Evolutionary conservation across 2,888 invertebrate species (phyloP).

Genomic region (Stenolophus ochropezus): DNA sequence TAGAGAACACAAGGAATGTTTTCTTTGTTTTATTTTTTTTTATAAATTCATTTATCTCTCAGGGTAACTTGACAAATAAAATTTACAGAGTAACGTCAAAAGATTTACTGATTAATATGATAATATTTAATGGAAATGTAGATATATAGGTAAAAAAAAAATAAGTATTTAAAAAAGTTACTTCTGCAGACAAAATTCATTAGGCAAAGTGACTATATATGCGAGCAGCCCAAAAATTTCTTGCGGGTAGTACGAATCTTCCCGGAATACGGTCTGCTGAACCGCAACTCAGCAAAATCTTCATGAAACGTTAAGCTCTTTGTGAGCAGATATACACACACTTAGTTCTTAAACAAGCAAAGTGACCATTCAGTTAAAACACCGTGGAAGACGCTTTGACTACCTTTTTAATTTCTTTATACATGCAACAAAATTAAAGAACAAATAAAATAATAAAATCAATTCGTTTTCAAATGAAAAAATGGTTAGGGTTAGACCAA

Average conservation of each 20-base stretch:
- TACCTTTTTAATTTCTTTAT: conserved; percentile 23
- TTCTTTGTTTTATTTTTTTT: not conserved
- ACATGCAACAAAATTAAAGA: too few relatives aligned
- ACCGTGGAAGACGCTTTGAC: conserved; percentile 48
- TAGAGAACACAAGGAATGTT: not conserved
- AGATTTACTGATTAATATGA: not conserved
- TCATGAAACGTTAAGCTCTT: too few relatives aligned
- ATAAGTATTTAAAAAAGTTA: too few relatives aligned
- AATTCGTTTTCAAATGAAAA: too few relatives aligned
- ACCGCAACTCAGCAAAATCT: conserved; percentile 50
- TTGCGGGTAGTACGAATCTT: conserved; percentile 39
- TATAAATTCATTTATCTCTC: not conserved
- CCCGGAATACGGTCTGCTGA: conserved; percentile 48
- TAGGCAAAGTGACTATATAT: not conserved
- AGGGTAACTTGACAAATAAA: not conserved
- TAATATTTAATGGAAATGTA: not conserved
- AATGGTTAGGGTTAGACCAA: too few relatives aligned
- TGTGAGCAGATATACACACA: too few relatives aligned
- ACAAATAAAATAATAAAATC: too few relatives aligned
- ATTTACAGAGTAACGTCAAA: not conserved
- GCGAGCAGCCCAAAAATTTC: not conserved
- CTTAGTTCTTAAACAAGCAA: not conserved
- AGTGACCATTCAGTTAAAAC: not conserved
- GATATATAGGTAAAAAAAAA: too few relatives aligned
- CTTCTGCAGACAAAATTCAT: not conserved